Evolutionary conservation across 2,888 invertebrate species (phyloP).

Genomic region (Xestobium rufovillosum): DNA sequence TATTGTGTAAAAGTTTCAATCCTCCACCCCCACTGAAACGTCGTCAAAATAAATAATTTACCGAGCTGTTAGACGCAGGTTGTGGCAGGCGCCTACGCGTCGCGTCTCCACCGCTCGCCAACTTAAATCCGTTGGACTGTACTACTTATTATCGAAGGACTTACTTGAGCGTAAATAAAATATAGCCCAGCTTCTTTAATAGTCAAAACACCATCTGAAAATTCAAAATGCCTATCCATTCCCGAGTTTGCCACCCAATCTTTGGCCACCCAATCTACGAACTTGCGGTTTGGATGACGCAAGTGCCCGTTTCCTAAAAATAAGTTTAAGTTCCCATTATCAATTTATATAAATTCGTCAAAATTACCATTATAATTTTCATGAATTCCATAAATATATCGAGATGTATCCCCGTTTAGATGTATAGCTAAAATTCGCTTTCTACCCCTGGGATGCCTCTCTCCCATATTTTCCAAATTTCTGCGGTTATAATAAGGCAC

Average conservation of each 20-base stretch:
- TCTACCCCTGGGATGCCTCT: slow-evolving; percentile 20
- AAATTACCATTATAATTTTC: slow-evolving; percentile 55
- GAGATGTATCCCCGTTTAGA: slow-evolving; percentile 56
- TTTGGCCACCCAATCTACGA: slow-evolving; percentile 59
- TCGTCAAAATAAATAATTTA: too few species aligned
- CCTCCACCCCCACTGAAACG: too few species aligned
- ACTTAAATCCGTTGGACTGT: too few species aligned
- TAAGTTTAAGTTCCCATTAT: slow-evolving; percentile 1
- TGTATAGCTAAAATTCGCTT: slow-evolving; percentile 53
- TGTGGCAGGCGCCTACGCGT: too few species aligned
- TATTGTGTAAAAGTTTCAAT: too few species aligned
- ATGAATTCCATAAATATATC: slow-evolving; percentile 49
- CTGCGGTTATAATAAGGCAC: not conserved
- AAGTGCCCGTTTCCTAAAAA: slow-evolving; percentile 57
- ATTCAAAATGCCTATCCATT: slow-evolving; percentile 54
- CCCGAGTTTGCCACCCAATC: slow-evolving; percentile 56
- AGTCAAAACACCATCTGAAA: slow-evolving; percentile 56
- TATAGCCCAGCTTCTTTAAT: slow-evolving; percentile 67
- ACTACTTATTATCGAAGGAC: slow-evolving; percentile 3
- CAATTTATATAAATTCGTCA: not conserved
- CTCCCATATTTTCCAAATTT: slow-evolving; percentile 21
- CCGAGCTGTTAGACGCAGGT: too few species aligned
- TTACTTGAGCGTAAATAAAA: slow-evolving; percentile 67
- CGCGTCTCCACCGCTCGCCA: too few species aligned
- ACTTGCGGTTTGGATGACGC: slow-evolving; percentile 54